Base-by-base conservation (phyloP, 1,140 invertebrate species). In the Anadara kagoshimensis region DNA sequence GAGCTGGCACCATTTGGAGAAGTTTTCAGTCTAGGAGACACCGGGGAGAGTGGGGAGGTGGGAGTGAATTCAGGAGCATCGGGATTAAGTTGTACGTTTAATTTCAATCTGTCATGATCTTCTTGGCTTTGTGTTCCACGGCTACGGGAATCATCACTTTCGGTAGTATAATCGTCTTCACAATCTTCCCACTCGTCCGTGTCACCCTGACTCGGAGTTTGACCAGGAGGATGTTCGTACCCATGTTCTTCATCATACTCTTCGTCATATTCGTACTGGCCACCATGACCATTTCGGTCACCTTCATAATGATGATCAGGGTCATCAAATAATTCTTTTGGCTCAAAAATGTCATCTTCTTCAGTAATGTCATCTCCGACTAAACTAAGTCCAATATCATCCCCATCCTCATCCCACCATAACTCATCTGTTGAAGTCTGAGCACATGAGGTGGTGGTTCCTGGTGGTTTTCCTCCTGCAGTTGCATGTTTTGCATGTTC, bases 111-210 rank as follows among this genome's bases (percentile, higher is more conserved):
- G 29, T 36, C 29, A 36, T 36, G 29, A 36, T 36, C 29, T 36
- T 36, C 29, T 24, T 54, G 47, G 36, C 44, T 45, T 7, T 74
- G 57, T 53, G 53, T 59, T 24, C 72, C 72, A 22, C 76, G 69
- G n/a, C 78, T 76, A 7, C 63, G 69, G 10, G 72, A 57, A 51
- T 63, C 73, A 36, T 67, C 68, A 61, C 64, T 73, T 20, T 71
- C 69, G 5, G 69, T 71, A 1, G 69, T 65, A 14, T 67, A 67
- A 41, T 80, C 78, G 57, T 76, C 76, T 0, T 73, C 64, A 51
- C 74, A 65, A 45, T 83, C 82, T 47, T 81, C 80, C 82, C 82
- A 83, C 45, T 83, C 82, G 36, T 83, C 82, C 47, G 72, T 71
- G 44, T 78, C 80, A 18, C 75, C 79, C 36, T 66, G 61, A 65